phyloP scores from a whole-genome alignment of 2,113 vertebrate species.

The Hippoglossus stenolepis region DNA sequence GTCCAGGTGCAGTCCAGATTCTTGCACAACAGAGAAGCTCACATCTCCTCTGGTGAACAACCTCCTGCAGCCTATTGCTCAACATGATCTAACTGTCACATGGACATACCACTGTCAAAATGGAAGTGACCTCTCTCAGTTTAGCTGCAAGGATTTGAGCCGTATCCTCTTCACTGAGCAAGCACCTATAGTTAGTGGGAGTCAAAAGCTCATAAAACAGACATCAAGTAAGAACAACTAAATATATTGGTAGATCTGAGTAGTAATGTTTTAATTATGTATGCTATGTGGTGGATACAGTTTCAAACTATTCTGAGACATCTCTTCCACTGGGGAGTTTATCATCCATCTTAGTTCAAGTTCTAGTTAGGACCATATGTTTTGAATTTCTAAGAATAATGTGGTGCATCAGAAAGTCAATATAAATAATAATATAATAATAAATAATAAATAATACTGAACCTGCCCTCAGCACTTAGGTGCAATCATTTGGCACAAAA shows the following conservation, averaged over 20 bases:
- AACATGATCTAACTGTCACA: slow-evolving; percentile 70
- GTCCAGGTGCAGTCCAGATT: slow-evolving; percentile 19
- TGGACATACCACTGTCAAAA: slow-evolving; percentile 75
- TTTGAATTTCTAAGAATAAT: not conserved
- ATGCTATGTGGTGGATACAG: not conserved
- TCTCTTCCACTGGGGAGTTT: not conserved
- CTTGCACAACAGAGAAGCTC: slow-evolving; percentile 34
- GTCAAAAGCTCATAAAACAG: slow-evolving; percentile 13
- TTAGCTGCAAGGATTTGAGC: slow-evolving; percentile 57
- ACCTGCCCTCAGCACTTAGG: not conserved
- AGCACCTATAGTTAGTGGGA: slow-evolving; percentile 68
- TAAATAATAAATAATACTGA: not conserved
- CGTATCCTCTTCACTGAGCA: slow-evolving; percentile 27
- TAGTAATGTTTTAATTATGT: not conserved
- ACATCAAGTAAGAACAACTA: not conserved
- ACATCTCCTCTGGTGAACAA: slow-evolving; percentile 8
- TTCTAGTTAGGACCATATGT: not conserved
- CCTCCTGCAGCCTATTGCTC: slow-evolving; percentile 49
- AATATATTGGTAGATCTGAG: not conserved
- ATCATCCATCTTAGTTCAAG: not conserved
- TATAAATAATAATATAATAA: not conserved
- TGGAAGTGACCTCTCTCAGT: slow-evolving; percentile 67
- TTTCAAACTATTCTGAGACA: not conserved
- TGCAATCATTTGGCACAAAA: not conserved
- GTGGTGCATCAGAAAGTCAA: slow-evolving; percentile 1